These are phyloP conservation scores for Danaus chrysippus DNA, from an alignment of 2,888 invertebrate genomes.

Conservation along the genomic window DNA sequence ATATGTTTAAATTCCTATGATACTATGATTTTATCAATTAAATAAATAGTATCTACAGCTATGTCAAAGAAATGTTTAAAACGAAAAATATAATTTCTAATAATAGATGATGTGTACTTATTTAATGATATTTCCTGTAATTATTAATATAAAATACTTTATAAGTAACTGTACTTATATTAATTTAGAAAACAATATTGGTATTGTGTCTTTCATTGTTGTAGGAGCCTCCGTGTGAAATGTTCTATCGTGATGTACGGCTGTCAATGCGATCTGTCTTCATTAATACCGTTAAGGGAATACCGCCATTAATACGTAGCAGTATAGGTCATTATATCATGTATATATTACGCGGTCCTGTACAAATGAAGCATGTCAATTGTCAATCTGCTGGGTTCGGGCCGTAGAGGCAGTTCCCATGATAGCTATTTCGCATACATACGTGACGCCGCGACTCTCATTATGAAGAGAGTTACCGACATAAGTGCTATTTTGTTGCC, in stretches of 20 bases:
- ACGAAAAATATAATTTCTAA: neutral
- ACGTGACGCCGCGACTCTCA: conserved; percentile 47
- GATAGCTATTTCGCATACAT: conserved; percentile 53
- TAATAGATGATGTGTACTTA: too few relatives aligned
- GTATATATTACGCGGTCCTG: conserved; percentile 12
- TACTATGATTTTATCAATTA: neutral
- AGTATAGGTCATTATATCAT: conserved; percentile 11
- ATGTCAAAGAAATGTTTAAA: neutral
- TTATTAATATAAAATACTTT: neutral
- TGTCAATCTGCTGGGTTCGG: conserved; percentile 49
- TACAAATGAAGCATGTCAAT: conserved; percentile 52
- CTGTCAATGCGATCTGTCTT: neutral
- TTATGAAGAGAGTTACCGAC: conserved; percentile 15
- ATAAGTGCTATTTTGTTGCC: neutral
- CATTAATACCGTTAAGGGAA: conserved; percentile 16
- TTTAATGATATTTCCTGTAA: neutral
- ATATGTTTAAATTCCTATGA: too few relatives aligned
- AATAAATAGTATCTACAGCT: neutral
- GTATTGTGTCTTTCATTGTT: conserved; percentile 28
- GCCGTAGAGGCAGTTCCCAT: conserved; percentile 50
- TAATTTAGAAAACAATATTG: conserved; percentile 30
- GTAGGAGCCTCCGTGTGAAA: conserved; percentile 57
- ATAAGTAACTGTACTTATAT: conserved; percentile 25
- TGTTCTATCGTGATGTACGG: conserved; percentile 59
- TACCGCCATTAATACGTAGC: neutral